These are phyloP conservation scores for Pseudomyrmex concolor DNA, from an alignment of 1,140 invertebrate genomes.

Conservation along the genomic window DNA sequence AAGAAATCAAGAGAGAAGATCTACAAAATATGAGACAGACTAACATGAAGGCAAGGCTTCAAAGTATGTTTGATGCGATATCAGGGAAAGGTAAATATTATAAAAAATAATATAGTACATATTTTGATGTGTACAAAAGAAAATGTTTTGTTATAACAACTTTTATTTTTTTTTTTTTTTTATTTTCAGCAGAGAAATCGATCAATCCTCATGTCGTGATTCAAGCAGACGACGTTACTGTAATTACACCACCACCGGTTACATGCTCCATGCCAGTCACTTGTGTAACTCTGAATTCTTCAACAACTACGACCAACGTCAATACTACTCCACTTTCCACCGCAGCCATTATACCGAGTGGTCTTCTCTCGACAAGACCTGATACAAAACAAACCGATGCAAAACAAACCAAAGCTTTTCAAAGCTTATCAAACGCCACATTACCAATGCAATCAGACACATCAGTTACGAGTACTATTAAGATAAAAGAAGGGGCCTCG, in stretches of 20 bases:
- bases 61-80: conserved; percentile 84
- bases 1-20: conserved; percentile 83
- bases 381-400: conserved; percentile 46
- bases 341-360: conserved; percentile 75
- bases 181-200: conserved; percentile 74
- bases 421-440: conserved; percentile 58
- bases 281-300: conserved; percentile 74
- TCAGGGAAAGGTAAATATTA: conserved; percentile 81
- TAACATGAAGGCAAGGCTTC: conserved; percentile 81
- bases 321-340: conserved; percentile 82
- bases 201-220: conserved; percentile 83
- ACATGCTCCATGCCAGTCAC: conserved; percentile 26
- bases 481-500: background rate
- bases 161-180: background rate
- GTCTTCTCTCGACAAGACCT: conserved; percentile 61
- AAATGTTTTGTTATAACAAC: background rate
- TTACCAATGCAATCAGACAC: background rate
- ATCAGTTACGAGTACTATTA: background rate
- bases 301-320: conserved; percentile 78
- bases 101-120: background rate
- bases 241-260: conserved; percentile 6
- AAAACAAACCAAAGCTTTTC: conserved; percentile 72
- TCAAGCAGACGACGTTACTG: conserved; percentile 79
- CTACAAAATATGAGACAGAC: conserved; percentile 82
- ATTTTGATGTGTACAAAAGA: background rate